Percentiles rank a stretch among this genome's conserved stretches.
Conservation (phyloP, 2,888 invertebrate genomes). For the Phasia obesa region DNA sequence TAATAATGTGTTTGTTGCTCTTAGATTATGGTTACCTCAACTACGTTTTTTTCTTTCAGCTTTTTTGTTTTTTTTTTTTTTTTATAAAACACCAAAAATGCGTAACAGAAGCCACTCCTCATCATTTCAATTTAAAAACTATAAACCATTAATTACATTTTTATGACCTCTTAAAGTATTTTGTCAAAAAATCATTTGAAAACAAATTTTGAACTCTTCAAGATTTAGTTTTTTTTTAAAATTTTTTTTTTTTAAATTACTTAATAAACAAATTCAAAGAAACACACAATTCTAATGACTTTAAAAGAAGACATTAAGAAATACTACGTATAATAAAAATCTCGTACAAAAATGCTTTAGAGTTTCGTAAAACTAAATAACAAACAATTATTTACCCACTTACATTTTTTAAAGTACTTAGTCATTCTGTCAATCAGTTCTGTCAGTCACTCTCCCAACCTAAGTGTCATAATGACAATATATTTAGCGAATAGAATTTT, state of each 20-base stretch:
- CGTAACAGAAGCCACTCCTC: constrained; percentile 8
- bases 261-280: constrained; percentile 14
- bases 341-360: not conserved
- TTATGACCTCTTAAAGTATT: constrained; percentile 7
- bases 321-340: constrained; percentile 25
- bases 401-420: not conserved
- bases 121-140: constrained; percentile 19
- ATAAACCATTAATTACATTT: constrained; percentile 37
- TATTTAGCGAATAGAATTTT: constrained; percentile 59
- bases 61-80: too few relatives aligned
- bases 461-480: constrained; percentile 19
- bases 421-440: constrained; percentile 29
- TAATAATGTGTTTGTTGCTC: too few relatives aligned
- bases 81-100: not conserved
- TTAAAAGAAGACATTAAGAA: constrained; percentile 1
- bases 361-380: not conserved
- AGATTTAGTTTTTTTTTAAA: not conserved
- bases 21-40: too few relatives aligned
- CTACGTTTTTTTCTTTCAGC: too few relatives aligned
- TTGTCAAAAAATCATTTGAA: not conserved
- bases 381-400: constrained; percentile 4
- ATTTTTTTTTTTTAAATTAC: constrained; percentile 1
- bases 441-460: not conserved
- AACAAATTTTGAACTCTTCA: not conserved
- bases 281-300: constrained; percentile 11